These are phyloP conservation scores for Temnothorax longispinosus DNA, from an alignment of 1,140 invertebrate genomes.

Conservation along the genomic window DNA sequence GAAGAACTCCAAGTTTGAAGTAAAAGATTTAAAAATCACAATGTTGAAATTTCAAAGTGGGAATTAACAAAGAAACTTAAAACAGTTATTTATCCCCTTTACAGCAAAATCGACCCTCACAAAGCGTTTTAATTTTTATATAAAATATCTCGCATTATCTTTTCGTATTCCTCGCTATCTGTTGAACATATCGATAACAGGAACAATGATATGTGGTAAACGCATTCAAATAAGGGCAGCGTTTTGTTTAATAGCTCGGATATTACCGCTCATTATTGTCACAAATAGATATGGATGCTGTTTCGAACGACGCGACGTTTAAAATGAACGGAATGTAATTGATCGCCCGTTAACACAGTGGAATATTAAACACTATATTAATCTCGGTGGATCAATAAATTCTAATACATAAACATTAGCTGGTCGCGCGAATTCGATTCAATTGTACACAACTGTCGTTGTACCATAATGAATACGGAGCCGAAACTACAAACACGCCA, in stretches of 20 bases:
- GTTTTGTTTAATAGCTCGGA: slow-evolving; percentile 10
- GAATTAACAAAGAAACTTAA: not conserved
- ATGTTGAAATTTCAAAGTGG: not conserved
- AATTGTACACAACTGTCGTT: not conserved
- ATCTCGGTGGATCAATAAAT: not conserved
- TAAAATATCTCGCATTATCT: not conserved
- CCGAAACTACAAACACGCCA: not conserved
- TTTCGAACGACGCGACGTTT: not conserved
- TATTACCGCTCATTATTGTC: not conserved
- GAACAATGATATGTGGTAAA: not conserved
- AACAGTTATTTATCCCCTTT: not conserved
- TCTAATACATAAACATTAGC: slow-evolving; percentile 21
- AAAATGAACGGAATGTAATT: not conserved
- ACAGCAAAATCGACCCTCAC: not conserved
- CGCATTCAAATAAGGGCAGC: not conserved
- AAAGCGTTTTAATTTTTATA: not conserved
- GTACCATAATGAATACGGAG: not conserved
- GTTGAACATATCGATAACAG: not conserved
- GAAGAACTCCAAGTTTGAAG: not conserved
- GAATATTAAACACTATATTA: slow-evolving; percentile 18
- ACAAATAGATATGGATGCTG: not conserved
- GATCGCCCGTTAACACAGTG: no score
- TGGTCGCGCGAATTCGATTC: not conserved
- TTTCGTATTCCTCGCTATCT: not conserved
- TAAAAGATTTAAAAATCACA: not conserved